phyloP scores from a whole-genome alignment of 2,113 vertebrate genomes.

The Elephantulus edwardii region DNA sequence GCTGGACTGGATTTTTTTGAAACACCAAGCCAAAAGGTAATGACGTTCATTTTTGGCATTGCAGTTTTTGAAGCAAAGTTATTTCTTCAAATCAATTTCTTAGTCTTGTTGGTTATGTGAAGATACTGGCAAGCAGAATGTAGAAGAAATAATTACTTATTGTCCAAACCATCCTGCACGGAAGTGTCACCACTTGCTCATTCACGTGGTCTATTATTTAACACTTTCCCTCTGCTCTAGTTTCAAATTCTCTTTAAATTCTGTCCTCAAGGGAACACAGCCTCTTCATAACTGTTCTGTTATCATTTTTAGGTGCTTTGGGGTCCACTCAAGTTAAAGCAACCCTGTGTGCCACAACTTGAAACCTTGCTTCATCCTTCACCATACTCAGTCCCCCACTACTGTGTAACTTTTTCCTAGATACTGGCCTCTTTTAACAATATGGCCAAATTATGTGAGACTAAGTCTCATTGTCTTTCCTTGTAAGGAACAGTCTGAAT shows the following conservation, averaged over 20 bases:
- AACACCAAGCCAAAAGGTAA: slow-evolving; percentile 52
- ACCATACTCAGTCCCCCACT: no score
- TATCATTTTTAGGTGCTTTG: no score
- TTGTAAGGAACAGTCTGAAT: no score
- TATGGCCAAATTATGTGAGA: no score
- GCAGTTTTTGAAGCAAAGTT: slow-evolving; percentile 26
- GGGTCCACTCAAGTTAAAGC: no score
- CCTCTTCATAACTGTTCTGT: neutral
- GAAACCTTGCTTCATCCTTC: no score
- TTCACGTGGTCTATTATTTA: neutral
- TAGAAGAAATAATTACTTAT: neutral
- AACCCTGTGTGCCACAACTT: no score
- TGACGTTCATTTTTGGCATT: slow-evolving; percentile 52
- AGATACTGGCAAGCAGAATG: neutral
- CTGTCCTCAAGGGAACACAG: neutral
- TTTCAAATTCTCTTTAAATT: neutral
- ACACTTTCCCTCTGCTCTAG: neutral
- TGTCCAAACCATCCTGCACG: neutral
- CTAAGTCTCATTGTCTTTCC: no score
- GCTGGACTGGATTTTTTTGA: slow-evolving; percentile 15
- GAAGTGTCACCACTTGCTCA: slow-evolving; percentile 6
- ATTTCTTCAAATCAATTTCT: slow-evolving; percentile 52
- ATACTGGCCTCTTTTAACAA: no score
- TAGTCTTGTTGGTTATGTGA: slow-evolving; percentile 8
- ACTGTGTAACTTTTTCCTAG: no score